Evolutionary conservation across 2,797 vertebrate species (phyloP).

Genomic region (Streptopelia turtur): DNA sequence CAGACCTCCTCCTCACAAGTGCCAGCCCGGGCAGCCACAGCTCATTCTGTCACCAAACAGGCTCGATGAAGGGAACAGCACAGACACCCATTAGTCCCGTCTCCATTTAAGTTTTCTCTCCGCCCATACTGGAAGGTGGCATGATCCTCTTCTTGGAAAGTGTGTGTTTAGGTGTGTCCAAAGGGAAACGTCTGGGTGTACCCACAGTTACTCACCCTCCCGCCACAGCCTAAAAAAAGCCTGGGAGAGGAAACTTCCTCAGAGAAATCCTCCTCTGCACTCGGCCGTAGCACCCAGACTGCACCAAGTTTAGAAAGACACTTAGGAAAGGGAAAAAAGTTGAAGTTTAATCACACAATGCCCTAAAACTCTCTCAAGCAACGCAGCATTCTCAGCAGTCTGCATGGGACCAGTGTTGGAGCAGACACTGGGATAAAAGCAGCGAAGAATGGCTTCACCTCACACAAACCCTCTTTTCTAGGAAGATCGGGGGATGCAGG

Average conservation of each 20-base stretch:
- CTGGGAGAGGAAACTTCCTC: constrained; percentile 17
- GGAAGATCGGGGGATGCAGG: neutral
- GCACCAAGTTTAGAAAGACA: neutral
- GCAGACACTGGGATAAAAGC: neutral
- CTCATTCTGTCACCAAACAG: neutral
- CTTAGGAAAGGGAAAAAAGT: neutral
- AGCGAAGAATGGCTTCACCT: neutral
- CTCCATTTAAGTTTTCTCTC: constrained; percentile 38
- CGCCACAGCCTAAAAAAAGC: constrained; percentile 13
- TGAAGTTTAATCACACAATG: neutral
- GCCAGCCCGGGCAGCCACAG: neutral
- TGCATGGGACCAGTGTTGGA: neutral
- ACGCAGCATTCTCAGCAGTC: neutral
- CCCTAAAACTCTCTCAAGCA: neutral
- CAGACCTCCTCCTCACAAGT: neutral
- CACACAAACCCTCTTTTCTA: neutral
- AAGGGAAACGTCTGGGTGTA: constrained; percentile 61
- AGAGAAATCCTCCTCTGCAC: constrained; percentile 29
- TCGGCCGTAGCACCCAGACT: neutral
- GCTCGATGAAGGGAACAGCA: neutral
- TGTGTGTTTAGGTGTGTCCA: constrained; percentile 50
- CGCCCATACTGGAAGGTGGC: constrained; percentile 47
- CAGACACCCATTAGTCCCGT: neutral
- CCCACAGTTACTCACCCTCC: constrained; percentile 62
- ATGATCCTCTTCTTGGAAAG: constrained; percentile 70